Evolutionary conservation across 1,140 invertebrate genomes (phyloP).

Genomic region (Drosophila gunungcola): DNA sequence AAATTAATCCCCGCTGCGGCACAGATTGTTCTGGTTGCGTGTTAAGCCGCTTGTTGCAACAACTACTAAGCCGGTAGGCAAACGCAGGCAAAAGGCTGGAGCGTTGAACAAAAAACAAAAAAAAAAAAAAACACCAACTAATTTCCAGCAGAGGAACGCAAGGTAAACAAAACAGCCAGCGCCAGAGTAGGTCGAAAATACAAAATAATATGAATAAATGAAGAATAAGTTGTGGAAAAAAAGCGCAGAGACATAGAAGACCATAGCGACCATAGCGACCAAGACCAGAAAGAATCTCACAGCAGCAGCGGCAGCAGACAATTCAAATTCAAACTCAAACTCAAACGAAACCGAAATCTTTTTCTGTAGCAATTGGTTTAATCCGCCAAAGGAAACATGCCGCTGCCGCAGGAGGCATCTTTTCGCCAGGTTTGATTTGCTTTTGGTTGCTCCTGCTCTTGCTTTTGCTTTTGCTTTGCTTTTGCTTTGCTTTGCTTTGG

Average conservation of each 20-base stretch:
- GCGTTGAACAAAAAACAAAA: too few species aligned
- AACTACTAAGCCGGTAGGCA: conserved; percentile 58
- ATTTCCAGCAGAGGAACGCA: conserved; percentile 41
- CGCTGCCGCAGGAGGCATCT: conserved; percentile 48
- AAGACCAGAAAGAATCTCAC: conserved; percentile 46
- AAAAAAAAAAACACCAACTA: conserved; percentile 24
- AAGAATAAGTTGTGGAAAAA: conserved; percentile 2
- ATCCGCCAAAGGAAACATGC: conserved; percentile 79
- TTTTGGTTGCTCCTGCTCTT: conserved; percentile 1
- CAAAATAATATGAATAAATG: conserved; percentile 20
- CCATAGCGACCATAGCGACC: too few species aligned
- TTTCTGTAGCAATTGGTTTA: conserved; percentile 75
- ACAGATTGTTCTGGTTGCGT: conserved; percentile 37
- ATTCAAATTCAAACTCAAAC: too few species aligned
- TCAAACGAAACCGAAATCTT: conserved; percentile 26
- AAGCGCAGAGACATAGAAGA: conserved; percentile 5
- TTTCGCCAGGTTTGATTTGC: conserved; percentile 3
- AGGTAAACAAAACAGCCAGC: conserved; percentile 27
- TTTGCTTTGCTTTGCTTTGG: conserved; percentile 2
- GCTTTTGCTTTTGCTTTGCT: conserved; percentile 1
- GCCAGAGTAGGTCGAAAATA: not conserved
- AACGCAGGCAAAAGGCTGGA: conserved; percentile 5
- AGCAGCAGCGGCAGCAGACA: conserved; percentile 1
- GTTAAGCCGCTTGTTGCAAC: conserved; percentile 76
- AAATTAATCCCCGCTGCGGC: conserved; percentile 3